Base-by-base conservation (phyloP, 1,140 invertebrate species). In the Eurytemora carolleeae region DNA sequence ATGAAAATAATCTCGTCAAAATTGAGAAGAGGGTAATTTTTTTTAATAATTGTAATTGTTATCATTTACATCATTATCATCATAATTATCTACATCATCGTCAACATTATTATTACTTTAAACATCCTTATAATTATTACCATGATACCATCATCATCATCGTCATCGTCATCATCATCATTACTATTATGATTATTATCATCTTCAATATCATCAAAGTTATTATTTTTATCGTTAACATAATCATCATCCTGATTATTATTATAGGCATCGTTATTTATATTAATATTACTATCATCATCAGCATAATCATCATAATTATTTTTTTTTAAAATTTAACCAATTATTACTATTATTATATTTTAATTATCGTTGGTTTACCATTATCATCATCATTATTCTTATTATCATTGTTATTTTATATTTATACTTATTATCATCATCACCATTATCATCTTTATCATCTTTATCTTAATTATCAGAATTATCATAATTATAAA, bases 401-500 rank as follows among this genome's bases (percentile, higher is more conserved):
- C 31, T 19, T 18, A 15, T 7, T 61, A n/a, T 59, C 16, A 15
- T 59, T 53, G n/a, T 22, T 25, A 69, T 68, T 84, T 65, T 86
- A 87, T 76, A 81, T 96, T 61, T 80, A n/a, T n/a, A n/a, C n/a
- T 44, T 44, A 44, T n/a, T n/a, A 44, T n/a, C 31, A 44, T 12
- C 31, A n/a, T 44, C 31, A 25, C 18, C 56, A 1, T 19, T 16
- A n/a, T 17, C 7, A 19, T 19, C n/a, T 18, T 7, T 61, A n/a
- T 59, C 16, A 15, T 59, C 52, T 22, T 22, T 25, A 69, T 68
- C 84, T 65, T 86, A 87, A 76, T 81, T 96, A n/a, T n/a, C n/a
- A n/a, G n/a, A n/a, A n/a, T n/a, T n/a, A n/a, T 61, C 80, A 88
- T 64, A 84, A 82, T 64, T 75, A 88, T 67, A 80, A 95, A n/a